Conservation (phyloP, 35 echinoderm and acorn worm genomes). For the Heliocidaris erythrogramma region DNA sequence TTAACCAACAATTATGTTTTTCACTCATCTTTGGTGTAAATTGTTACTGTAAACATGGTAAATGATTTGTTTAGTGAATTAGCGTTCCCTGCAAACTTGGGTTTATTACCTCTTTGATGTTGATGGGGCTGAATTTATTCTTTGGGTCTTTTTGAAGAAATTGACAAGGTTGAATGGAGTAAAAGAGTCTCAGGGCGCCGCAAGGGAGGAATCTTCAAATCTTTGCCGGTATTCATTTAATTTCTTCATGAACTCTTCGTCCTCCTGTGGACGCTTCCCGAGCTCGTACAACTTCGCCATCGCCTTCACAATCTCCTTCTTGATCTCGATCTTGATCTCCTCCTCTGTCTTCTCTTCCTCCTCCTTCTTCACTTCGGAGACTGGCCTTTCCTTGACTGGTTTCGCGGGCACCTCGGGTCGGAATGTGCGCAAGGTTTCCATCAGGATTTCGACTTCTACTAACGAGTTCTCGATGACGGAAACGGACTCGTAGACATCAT, state of each 20-base stretch:
- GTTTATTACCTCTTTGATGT: no score
- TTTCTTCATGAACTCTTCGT: neutral
- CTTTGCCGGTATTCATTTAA: neutral
- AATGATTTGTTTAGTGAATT: no score
- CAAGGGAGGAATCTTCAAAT: neutral
- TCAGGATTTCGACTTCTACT: neutral
- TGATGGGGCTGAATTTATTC: no score
- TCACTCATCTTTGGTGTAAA: no score
- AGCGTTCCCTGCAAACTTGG: no score
- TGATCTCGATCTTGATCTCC: neutral
- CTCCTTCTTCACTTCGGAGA: neutral
- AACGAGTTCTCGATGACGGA: neutral
- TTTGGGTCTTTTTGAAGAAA: no score
- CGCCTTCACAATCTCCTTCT: neutral
- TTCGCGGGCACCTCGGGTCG: neutral
- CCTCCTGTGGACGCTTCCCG: neutral
- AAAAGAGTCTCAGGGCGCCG: no score
- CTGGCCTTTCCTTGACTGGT: neutral
- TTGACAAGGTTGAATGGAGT: no score
- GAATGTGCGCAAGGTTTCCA: neutral
- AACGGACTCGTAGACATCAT: neutral
- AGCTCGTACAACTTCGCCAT: slow-evolving; percentile 19
- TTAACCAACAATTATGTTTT: no score
- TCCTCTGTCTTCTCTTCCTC: slow-evolving; percentile 18
- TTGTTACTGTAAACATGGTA: no score